phyloP scores from a whole-genome alignment of 2,888 invertebrate species.

The Osmoderma eremita region DNA sequence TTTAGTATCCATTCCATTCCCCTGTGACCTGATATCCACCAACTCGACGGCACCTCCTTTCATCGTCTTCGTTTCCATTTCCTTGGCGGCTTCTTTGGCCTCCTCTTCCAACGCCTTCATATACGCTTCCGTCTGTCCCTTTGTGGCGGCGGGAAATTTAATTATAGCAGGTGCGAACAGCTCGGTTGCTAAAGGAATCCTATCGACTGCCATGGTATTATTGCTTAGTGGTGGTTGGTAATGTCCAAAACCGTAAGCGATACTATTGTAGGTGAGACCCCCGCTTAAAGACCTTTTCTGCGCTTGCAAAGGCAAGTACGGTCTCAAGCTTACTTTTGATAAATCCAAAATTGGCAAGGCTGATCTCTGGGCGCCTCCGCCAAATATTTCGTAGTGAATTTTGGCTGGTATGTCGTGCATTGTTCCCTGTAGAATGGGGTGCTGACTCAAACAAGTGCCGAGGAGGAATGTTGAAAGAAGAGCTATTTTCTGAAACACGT shows the following conservation, averaged over 20 bases:
- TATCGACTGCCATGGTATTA: conserved; percentile 2
- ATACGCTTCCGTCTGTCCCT: conserved; percentile 49
- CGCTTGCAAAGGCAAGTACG: neutral
- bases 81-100: conserved; percentile 38
- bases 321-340: neutral
- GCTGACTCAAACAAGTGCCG: conserved; percentile 23
- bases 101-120: conserved; percentile 47
- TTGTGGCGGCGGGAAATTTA: conserved; percentile 42
- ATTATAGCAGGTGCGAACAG: conserved; percentile 42
- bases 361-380: conserved; percentile 9
- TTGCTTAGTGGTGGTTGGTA: conserved; percentile 16
- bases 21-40: neutral
- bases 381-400: conserved; percentile 41
- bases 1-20: conserved; percentile 16
- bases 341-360: conserved; percentile 5
- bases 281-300: conserved; percentile 2
- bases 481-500: conserved; percentile 25
- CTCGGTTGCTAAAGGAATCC: conserved; percentile 33
- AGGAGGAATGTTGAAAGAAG: conserved; percentile 11
- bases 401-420: conserved; percentile 33
- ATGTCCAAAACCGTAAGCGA: conserved; percentile 18
- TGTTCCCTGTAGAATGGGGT: conserved; percentile 11
- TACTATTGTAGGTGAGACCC: conserved; percentile 15
- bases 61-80: conserved; percentile 16
- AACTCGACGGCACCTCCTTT: neutral